Evolutionary conservation across 1,140 invertebrate species (phyloP).

Genomic region (Nixonia krombeini): DNA sequence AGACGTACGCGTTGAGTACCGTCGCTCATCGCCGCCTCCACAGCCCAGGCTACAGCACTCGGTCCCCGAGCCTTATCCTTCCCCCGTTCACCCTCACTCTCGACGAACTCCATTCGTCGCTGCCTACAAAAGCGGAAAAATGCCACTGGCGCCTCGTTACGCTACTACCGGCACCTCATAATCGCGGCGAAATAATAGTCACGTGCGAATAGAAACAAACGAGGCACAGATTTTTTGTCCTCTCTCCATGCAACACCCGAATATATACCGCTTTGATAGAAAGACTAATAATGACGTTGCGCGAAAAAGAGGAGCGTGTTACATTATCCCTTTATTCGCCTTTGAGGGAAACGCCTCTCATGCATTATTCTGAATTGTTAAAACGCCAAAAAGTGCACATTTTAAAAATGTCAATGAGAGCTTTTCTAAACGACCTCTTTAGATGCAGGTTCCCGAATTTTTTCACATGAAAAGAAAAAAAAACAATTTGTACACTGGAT

Average conservation of each 20-base stretch:
- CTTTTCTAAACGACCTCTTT: background rate
- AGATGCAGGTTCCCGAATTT: background rate
- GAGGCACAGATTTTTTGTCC: conserved; percentile 31
- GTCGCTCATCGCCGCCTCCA: no score
- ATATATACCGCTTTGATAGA: conserved; percentile 1
- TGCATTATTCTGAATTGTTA: conserved; percentile 25
- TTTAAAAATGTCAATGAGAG: background rate
- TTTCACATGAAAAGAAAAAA: no score
- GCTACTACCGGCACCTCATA: conserved; percentile 20
- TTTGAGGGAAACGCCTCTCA: conserved; percentile 8
- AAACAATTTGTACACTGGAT: no score
- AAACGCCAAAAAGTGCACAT: background rate
- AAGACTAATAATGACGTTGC: conserved; percentile 30
- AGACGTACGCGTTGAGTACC: no score
- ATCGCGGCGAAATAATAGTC: conserved; percentile 37
- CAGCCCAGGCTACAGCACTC: no score
- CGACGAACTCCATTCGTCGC: no score
- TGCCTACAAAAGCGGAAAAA: conserved; percentile 38
- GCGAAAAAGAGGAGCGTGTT: conserved; percentile 10
- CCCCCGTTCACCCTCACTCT: no score
- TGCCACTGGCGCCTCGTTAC: conserved; percentile 42
- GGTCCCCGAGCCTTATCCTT: no score
- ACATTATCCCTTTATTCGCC: conserved; percentile 24
- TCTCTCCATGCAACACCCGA: conserved; percentile 14
- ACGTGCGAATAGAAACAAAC: conserved; percentile 37